phyloP scores from a whole-genome alignment of 2,888 invertebrate genomes.

The Bembecia ichneumoniformis region DNA sequence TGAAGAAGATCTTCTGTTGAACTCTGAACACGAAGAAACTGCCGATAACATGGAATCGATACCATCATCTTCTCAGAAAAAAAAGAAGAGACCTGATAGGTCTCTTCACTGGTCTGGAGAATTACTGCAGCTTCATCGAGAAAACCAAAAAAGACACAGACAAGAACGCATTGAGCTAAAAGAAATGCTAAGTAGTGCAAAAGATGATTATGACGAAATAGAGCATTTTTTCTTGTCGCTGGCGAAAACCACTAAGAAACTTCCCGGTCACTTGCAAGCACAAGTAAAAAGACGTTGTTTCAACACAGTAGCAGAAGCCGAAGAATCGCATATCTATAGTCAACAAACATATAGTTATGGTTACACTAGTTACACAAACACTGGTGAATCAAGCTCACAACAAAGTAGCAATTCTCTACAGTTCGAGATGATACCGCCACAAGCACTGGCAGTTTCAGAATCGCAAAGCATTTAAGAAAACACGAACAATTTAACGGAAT shows the following conservation, averaged over 20 bases:
- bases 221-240: slow-evolving; percentile 7
- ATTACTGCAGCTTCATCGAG: slow-evolving; percentile 12
- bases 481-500: no score
- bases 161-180: no score
- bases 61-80: slow-evolving; percentile 11
- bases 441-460: no score
- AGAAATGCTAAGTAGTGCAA: slow-evolving; percentile 10
- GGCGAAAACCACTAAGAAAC: slow-evolving; percentile 10
- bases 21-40: not conserved
- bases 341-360: slow-evolving; percentile 12
- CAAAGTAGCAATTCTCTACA: not conserved
- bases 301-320: slow-evolving; percentile 10
- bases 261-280: slow-evolving; percentile 13
- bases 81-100: slow-evolving; percentile 14
- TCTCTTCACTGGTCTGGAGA: no score
- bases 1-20: not conserved
- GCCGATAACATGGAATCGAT: slow-evolving; percentile 1
- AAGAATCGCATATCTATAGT: slow-evolving; percentile 9
- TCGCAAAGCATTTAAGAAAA: no score
- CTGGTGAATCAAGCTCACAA: not conserved
- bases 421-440: not conserved
- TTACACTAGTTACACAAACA: slow-evolving; percentile 8
- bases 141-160: slow-evolving; percentile 11
- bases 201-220: slow-evolving; percentile 10
- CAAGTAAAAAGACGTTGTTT: slow-evolving; percentile 12